Conservation (phyloP, 2,113 vertebrate genomes). For the cat (Felis catus) region DNA sequence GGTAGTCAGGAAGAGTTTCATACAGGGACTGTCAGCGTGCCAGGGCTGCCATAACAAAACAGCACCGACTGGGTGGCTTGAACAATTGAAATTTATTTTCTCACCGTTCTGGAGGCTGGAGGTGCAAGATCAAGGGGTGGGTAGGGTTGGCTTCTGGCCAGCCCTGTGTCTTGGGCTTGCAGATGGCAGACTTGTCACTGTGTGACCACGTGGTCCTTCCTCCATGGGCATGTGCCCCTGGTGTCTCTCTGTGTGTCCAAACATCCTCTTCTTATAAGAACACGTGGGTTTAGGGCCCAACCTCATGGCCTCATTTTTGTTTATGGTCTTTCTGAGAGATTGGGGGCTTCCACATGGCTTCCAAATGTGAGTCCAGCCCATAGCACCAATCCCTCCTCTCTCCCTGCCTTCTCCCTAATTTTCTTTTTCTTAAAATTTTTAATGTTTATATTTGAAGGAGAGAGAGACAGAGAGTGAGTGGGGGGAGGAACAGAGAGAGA, state of each 20-base stretch:
- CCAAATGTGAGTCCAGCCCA: neutral
- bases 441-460: too few relatives aligned
- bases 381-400: too few relatives aligned
- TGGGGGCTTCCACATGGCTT: neutral
- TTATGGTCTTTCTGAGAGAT: neutral
- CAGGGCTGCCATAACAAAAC: neutral
- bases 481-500: too few relatives aligned
- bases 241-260: neutral
- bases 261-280: neutral
- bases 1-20: neutral
- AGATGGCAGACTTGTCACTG: neutral
- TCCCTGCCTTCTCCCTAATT: neutral
- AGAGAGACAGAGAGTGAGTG: too few relatives aligned
- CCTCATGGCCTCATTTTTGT: neutral
- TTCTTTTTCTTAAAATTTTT: neutral
- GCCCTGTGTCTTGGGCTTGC: neutral
- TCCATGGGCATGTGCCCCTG: neutral
- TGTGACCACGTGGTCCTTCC: neutral
- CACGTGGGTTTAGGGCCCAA: neutral
- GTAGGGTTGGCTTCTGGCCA: neutral
- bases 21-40: neutral
- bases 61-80: neutral
- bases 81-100: neutral
- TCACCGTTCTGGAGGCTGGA: neutral
- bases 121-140: neutral